A percentile compares a stretch with the other conserved stretches of the same genome.
These are phyloP conservation scores for Coracopsis vasa DNA, from an alignment of 2,113 vertebrate genomes.

Conservation along the genomic window DNA sequence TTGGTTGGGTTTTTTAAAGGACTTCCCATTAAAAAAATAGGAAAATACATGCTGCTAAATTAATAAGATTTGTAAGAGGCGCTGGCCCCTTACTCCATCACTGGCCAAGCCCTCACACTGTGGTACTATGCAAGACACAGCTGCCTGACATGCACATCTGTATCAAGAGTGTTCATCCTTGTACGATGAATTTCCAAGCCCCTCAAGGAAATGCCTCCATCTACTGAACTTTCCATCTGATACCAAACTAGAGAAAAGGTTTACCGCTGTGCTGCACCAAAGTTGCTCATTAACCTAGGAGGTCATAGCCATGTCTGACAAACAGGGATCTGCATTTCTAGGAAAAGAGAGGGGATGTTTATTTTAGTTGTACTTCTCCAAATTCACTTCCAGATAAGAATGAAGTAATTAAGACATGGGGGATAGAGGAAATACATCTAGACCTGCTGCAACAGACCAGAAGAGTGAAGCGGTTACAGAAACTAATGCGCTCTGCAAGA, in stretches of 20 bases:
- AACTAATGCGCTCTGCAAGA: background rate
- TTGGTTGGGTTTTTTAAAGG: background rate
- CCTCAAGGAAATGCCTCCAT: background rate
- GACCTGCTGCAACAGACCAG: background rate
- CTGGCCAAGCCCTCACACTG: fast-evolving
- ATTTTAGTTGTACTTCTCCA: background rate
- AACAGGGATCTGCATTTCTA: background rate
- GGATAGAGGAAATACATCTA: background rate
- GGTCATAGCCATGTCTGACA: background rate
- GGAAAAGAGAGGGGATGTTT: background rate
- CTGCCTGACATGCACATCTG: background rate
- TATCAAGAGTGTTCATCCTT: background rate
- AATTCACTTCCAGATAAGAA: background rate
- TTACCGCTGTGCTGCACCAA: fast-evolving
- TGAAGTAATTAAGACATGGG: background rate
- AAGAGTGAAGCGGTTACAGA: background rate
- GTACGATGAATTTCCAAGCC: background rate
- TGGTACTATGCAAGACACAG: fast-evolving
- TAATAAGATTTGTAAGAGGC: background rate
- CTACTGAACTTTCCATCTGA: background rate
- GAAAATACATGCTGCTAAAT: background rate
- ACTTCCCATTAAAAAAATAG: background rate
- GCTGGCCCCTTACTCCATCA: background rate
- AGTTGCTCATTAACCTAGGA: slow-evolving; percentile 1
- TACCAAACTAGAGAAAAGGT: background rate